Evolutionary conservation across 2,888 invertebrate species (phyloP), one percentile per base, ranked within the genome.

Genomic region (Pseudanteris insignis): DNA sequence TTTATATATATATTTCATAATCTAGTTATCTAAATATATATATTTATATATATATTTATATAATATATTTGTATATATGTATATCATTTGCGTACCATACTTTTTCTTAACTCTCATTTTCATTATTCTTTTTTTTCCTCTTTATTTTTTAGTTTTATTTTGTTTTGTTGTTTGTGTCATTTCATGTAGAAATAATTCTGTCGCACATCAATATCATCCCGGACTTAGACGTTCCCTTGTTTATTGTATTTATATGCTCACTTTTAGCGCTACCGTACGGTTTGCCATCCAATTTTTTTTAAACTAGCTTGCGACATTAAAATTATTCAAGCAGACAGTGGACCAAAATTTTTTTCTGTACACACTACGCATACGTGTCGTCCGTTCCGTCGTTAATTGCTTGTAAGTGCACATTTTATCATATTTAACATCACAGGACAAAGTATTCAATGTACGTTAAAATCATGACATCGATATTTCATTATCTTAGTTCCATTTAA

Each of bases 21-120:
- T 73, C 71, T 74, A 74, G 70, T 75, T 73, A 76, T 70, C 71
- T 75, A 75, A 74, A 75, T 76, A 75, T 73, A 48, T 50, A 50
- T 51, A 69, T 70, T 66, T 70, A 69, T 67, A 60, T 67, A 63
- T 18, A 18, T 18, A 18, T 18, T 18, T 18, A 6, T 18, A 18
- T 18, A 18, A 18, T 18, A 64, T 64, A 60, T 67, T 59, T 66
- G 62, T 65, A 46, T 67, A 58, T 64, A 65, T 67, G 64, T 69
- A 68, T 70, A 67, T 68, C 60, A 67, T 68, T 66, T n/a, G n/a
- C n/a, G n/a, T n/a, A n/a, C n/a, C n/a, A n/a, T n/a, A n/a, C n/a
- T n/a, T n/a, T n/a, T n/a, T n/a, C n/a, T n/a, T n/a, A n/a, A n/a
- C n/a, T n/a, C n/a, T n/a, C n/a, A n/a, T n/a, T n/a, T n/a, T n/a